Base-by-base conservation (phyloP, 2,797 vertebrate species). In the Lepilemur ruficaudatus region DNA sequence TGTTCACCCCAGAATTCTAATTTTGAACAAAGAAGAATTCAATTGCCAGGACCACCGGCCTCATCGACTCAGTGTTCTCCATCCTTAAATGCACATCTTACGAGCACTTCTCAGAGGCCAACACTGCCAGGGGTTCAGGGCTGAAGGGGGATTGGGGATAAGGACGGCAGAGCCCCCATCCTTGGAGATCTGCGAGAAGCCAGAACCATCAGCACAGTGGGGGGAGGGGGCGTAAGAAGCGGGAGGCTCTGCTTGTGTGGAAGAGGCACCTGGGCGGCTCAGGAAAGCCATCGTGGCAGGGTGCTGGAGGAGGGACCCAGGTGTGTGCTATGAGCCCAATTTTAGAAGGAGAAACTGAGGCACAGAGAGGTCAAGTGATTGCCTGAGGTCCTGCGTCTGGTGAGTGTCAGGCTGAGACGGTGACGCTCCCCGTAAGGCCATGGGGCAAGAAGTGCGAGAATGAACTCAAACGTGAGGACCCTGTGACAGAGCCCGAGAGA, bases 291-390 rank as follows among this genome's bases (percentile, higher is more conserved):
- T 14, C 30, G 0, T 18, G 9, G 69, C 48, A 38, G 9, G 35
- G n/a, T 6, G 18, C 41, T 10, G 12, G 69, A 80, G 28, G n/a
- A 35, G 48, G 67, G 46, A 80, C 12, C 7, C 30, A 72, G 48
- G 13, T 18, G 2, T 52, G 8, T 25, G 48, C 46, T 52, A 0
- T 9, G 23, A 25, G 67, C 67, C 30, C 20, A 46, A 20, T 82
- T 87, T 89, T 55, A 80, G 85, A 78, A 73, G 43, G 65, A 79
- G 82, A 96, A 72, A 61, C 35, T 23, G 84, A 89, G 46, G 69
- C 52, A 15, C 88, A 65, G 52, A 84, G 81, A 81, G 17, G 73
- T 55, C 55, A 22, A n/a, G 4, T 2, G 11, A 17, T 38, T 25
- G 13, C 55, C n/a, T 22, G 46, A 12, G 75, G 15, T 32, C 61